Evolutionary conservation across 2,888 invertebrate species (phyloP), one percentile per base, ranked within the genome.

Genomic region (Rhingia campestris): DNA sequence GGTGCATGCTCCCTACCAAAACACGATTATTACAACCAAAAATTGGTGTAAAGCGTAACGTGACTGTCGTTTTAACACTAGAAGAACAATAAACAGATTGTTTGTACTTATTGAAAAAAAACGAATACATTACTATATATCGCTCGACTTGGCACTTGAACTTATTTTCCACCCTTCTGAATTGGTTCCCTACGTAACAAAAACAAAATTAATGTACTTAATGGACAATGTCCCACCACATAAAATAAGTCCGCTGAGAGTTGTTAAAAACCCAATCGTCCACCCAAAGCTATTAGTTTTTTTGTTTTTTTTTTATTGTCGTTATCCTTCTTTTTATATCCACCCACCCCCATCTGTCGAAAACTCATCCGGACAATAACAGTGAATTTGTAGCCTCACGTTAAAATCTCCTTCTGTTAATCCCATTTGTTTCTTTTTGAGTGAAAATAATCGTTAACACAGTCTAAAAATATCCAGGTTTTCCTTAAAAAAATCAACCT

Each of bases 381-480:
- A 64, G 54, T 49, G 32, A 41, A 74, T 41, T 58, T 41, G 54
- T 35, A 53, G 61, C 12, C 63, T n/a, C 67, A 63, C 49, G 41
- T 49, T 72, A 37, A 61, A 63, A 69, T 22, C 56, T 39, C 56
- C 30, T 63, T 39, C 58, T 81, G 69, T 49, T 81, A 64, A 69
- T 81, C 56, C 61, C 63, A 80, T 69, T 74, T 74, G 61, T 51
- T 74, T 74, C 58, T 56, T 74, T 80, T 73, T 67, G 45, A 67
- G 61, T 73, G 66, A 66, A 73, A 73, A 80, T 73, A 80, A 80
- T 80, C 73, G 67, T 80, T 67, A 80, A 67, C 80, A 74, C 54
- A 63, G 47, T 80, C 80, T 80, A 73, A 80, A 74, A 80, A 80
- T 80, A 80, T 14, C 32, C 35, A 41, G 9, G 14, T 59, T 33